A percentile compares a stretch with the other conserved stretches of the same genome.
Evolutionary conservation across 2,888 invertebrate genomes (phyloP).

Genomic region (Metopia argyrocephala): DNA sequence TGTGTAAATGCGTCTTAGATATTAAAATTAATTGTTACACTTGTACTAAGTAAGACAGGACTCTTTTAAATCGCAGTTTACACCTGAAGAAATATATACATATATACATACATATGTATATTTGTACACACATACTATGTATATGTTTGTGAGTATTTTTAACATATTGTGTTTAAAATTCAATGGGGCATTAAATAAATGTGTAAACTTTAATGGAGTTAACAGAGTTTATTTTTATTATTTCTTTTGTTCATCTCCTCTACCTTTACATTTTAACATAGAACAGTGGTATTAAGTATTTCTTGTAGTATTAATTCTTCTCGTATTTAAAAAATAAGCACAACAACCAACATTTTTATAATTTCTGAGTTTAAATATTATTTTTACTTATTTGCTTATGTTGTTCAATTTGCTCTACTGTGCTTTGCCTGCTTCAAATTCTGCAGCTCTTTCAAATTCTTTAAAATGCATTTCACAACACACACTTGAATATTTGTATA

Average conservation of each 20-base stretch:
- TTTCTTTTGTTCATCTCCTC: background rate
- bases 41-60: too few species aligned
- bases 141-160: too few species aligned
- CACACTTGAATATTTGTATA: too few species aligned
- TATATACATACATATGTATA: background rate
- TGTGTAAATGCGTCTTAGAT: background rate
- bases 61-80: background rate
- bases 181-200: constrained; percentile 51
- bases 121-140: too few species aligned
- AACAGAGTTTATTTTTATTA: constrained; percentile 1
- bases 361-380: too few species aligned
- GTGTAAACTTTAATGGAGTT: constrained; percentile 41
- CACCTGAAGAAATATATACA: background rate
- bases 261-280: background rate
- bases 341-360: too few species aligned
- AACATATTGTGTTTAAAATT: constrained; percentile 36
- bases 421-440: background rate
- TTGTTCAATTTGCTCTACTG: background rate
- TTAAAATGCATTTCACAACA: background rate
- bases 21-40: too few species aligned
- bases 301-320: too few species aligned
- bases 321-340: too few species aligned
- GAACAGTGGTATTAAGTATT: background rate
- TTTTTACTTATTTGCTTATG: background rate
- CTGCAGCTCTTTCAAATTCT: background rate